phyloP scores from a whole-genome alignment of 2,797 vertebrate genomes.

The Phoebastria nigripes region DNA sequence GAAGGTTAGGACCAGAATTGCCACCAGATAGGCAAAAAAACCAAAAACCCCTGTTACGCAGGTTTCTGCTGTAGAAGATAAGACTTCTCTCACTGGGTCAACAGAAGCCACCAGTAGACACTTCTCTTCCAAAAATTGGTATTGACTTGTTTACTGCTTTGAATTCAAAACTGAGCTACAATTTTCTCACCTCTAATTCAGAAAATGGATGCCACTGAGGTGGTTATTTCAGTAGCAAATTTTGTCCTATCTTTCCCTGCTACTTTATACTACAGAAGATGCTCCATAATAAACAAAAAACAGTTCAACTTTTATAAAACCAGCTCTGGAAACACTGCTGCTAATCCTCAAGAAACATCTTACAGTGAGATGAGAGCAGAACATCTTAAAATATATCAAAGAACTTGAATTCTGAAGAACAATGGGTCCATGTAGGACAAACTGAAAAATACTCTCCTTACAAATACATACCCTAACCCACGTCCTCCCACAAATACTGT shows the following conservation, averaged over 20 bases:
- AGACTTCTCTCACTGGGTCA: not conserved
- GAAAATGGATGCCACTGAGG: not conserved
- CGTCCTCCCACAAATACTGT: not conserved
- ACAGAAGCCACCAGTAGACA: not conserved
- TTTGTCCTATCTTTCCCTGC: not conserved
- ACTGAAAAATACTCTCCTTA: not conserved
- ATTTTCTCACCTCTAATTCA: not conserved
- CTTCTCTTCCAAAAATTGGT: not conserved
- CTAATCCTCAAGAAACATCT: not conserved
- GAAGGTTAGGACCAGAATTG: not conserved
- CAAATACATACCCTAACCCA: not conserved
- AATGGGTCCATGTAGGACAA: not conserved
- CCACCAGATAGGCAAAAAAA: not conserved
- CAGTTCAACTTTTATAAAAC: not conserved
- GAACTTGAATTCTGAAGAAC: not conserved
- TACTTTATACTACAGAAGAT: not conserved
- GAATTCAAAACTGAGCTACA: not conserved
- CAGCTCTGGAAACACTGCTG: not conserved
- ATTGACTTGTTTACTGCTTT: not conserved
- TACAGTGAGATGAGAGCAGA: not conserved
- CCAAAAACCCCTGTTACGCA: accelerated
- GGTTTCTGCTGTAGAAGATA: not conserved
- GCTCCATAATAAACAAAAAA: not conserved
- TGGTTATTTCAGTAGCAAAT: not conserved
- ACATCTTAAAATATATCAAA: not conserved